Evolutionary conservation across 2,888 invertebrate species (phyloP).

Genomic region (Phalera bucephala): DNA sequence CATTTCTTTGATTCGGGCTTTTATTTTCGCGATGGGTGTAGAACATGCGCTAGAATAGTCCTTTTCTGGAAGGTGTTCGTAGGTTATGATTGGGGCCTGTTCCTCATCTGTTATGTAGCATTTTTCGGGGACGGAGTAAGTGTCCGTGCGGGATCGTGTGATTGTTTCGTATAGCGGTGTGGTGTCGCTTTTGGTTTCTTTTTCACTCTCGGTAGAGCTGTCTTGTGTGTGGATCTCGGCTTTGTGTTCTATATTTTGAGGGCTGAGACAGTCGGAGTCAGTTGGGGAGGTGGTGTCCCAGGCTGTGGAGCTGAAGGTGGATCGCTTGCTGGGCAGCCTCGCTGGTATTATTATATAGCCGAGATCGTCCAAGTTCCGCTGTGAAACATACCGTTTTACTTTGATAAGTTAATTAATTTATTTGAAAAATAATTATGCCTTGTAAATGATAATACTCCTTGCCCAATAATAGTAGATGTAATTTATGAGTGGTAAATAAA

Average conservation of each 20-base stretch:
- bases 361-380: constrained; percentile 61
- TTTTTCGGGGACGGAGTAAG: constrained; percentile 44
- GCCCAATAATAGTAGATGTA: too few species aligned
- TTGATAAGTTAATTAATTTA: too few species aligned
- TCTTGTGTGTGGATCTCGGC: constrained; percentile 52
- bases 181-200: constrained; percentile 50
- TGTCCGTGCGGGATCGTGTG: constrained; percentile 35
- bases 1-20: constrained; percentile 58
- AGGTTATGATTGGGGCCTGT: constrained; percentile 39
- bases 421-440: too few species aligned
- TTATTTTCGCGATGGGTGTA: constrained; percentile 64
- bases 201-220: constrained; percentile 58
- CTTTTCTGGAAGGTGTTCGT: constrained; percentile 51
- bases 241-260: constrained; percentile 50
- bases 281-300: constrained; percentile 64
- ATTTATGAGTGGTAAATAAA: too few species aligned
- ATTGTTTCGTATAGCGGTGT: constrained; percentile 64
- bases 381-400: constrained; percentile 36
- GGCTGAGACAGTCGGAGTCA: constrained; percentile 63
- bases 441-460: too few species aligned
- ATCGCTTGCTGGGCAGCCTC: constrained; percentile 49
- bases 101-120: constrained; percentile 56
- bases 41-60: constrained; percentile 68
- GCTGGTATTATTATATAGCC: constrained; percentile 71
- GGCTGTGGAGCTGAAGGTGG: constrained; percentile 52